Evolutionary conservation across 2,113 vertebrate species (phyloP), one percentile per base, ranked within the genome.

Genomic region (Hemiscyllium ocellatum): DNA sequence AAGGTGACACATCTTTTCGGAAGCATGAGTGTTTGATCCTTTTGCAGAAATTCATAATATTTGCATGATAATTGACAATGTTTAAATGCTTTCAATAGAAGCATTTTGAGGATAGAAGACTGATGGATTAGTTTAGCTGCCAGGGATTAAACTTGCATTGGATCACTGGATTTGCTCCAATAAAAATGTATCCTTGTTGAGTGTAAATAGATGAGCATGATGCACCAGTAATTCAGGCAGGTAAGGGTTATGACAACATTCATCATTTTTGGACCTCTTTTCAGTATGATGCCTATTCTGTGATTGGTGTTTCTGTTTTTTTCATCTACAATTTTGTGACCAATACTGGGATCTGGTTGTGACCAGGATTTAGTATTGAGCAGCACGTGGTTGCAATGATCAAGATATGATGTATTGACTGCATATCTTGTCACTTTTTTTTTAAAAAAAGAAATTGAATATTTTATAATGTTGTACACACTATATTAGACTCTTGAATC

Each of bases 131-230:
- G 20, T 47, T 26, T 42, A 47, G 19, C 61, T 94, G 70, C 65
- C 93, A 47, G 66, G 93, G 93, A 94, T 94, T 94, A 47, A 50
- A 50, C 66, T 91, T 95, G 93, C 69, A 95, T 20, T 94, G 93
- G 93, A 94, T 94, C 93, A 42, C 69, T 95, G 93, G 93, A 72
- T 95, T 95, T 72, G 24, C 3, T 50, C 37, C 68, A 95, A 72
- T 17, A 56, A 95, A 47, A 95, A 72, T 72, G 66, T 72, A 69
- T 95, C 69, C 47, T 72, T 72, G 68, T 70, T 42, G 72, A 95
- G 93, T 47, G 42, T 72, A 95, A 95, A 95, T 95, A 72, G 68
- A 42, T 95, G 42, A 72, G 20, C 24, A 47, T 68, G 50, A 29
- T 95, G 42, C 66, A 72, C 20, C 68, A 50, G 93, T 95, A 50